phyloP scores from a whole-genome alignment of 2,113 vertebrate species.

The Ophthalmolycus amberensis region DNA sequence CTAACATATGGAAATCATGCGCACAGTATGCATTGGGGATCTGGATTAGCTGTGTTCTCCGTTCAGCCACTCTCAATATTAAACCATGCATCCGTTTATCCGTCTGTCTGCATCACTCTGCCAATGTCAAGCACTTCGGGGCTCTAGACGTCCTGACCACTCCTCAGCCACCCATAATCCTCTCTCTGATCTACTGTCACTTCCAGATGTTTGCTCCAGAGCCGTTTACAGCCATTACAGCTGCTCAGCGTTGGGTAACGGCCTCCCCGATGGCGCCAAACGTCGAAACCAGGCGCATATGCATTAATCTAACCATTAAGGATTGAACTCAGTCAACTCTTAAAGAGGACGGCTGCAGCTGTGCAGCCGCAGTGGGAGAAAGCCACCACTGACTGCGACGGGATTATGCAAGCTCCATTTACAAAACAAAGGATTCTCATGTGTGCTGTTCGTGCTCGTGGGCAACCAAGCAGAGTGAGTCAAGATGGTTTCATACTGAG shows the following conservation, averaged over 20 bases:
- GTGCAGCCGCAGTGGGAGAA: constrained; percentile 23
- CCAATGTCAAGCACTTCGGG: neutral
- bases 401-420: constrained; percentile 62
- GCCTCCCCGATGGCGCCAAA: constrained; percentile 51
- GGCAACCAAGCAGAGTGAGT: constrained; percentile 41
- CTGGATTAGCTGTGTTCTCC: neutral
- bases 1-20: neutral
- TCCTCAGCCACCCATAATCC: constrained; percentile 10
- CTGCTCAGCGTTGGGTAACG: constrained; percentile 63
- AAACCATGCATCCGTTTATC: neutral
- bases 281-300: constrained; percentile 52
- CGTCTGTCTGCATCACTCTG: neutral
- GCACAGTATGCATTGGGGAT: neutral
- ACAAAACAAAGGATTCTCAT: constrained; percentile 40
- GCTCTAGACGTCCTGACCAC: constrained; percentile 13
- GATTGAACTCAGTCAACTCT: constrained; percentile 62
- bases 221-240: constrained; percentile 57
- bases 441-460: constrained; percentile 24
- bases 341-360: constrained; percentile 43
- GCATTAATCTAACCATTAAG: constrained; percentile 73
- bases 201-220: constrained; percentile 71
- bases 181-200: constrained; percentile 17
- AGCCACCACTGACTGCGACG: constrained; percentile 29
- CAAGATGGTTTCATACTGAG: constrained; percentile 36
- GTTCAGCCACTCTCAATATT: neutral